Evolutionary conservation across 2,797 vertebrate species (phyloP), one percentile per base, ranked within the genome.

Genomic region (Manis crassicaudata): DNA sequence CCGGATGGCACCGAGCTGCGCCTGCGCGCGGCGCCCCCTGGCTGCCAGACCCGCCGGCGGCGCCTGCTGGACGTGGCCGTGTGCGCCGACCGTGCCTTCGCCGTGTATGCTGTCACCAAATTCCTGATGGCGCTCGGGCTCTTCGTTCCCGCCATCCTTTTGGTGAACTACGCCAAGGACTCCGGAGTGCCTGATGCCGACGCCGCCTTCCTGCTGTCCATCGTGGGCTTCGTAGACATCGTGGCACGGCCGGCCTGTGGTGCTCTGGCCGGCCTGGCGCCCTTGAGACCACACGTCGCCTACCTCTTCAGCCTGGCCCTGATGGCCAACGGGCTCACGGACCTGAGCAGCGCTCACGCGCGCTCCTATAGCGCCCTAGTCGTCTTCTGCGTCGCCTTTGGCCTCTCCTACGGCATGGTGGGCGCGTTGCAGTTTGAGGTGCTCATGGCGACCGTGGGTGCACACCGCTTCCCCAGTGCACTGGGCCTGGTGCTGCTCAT

Each of bases 151-250:
- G 97, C 99, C 76, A 98, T 99, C 93, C 92, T 99, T 89, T 79
- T 99, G 96, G 99, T 99, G 93, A 99, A 99, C 97, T 99, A 99
- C 0, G 99, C 99, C 96, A 99, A 99, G 97, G 99, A 99, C 96
- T 98, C 98, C 0, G 99, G 99, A 0, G 98, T 99, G 12, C 98
- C 98, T 0, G 99, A 99, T 96, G 97, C 97, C 5, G 98, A 99
- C 50, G 99, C 99, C 6, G 99, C 99, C 0, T 99, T 99, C 96
- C 83, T 99, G 94, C 98, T 99, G 40, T 99, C 99, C 91, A 98
- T 99, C 95, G 99, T 99, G 35, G 99, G 99, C 81, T 99, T 99
- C 95, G 97, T 99, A 72, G 99, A 99, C 97, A 99, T 99, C 85
- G 99, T 99, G 95, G 98, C 99, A 37, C 98, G 99, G n/a, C 99